Evolutionary conservation across 2,797 vertebrate genomes (phyloP), one percentile per base, ranked within the genome.

Genomic region (Helicolenus hilgendorfi): DNA sequence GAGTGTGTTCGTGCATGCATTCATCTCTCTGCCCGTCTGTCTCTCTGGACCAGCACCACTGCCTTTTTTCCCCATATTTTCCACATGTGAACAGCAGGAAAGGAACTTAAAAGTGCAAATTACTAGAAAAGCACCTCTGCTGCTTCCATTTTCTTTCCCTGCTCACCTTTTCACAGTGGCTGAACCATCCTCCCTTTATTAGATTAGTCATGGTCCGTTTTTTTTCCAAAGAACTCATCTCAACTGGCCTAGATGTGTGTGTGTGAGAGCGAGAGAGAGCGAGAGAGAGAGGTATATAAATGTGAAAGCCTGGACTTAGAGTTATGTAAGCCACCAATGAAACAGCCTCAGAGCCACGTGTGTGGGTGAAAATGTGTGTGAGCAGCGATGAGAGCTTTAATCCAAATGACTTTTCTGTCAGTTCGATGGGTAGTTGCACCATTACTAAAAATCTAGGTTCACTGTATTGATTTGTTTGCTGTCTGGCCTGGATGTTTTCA

Each of bases 251-350:
- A 89, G 82, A 89, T 74, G 14, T 69, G 20, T 79, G 77, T 75
- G 49, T 71, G 45, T 72, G 74, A 76, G 69, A 77, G 69, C 55
- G 67, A 78, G 36, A 29, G 36, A 56, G 73, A 62, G 75, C 20
- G 60, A 59, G 64, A 70, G 64, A 81, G 78, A 59, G 80, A 80
- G 72, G 83, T 79, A 77, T 56, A 80, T 81, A 63, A 79, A 89
- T 84, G 72, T 76, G 75, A 92, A 89, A 86, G 74, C 87, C 20
- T 56, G 77, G 81, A 89, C 71, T 87, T 65, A 53, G 53, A 71
- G 86, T 96, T 96, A 96, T 84, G 86, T 95, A 97, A 97, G 88
- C 85, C 77, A 71, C 58, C 72, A 55, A 59, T 72, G 79, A 93
- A 93, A 53, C 87, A 83, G 74, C 72, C 63, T 87, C 36, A 60